Base-by-base conservation (phyloP, 2,113 vertebrate genomes). In the Marmota monax region DNA sequence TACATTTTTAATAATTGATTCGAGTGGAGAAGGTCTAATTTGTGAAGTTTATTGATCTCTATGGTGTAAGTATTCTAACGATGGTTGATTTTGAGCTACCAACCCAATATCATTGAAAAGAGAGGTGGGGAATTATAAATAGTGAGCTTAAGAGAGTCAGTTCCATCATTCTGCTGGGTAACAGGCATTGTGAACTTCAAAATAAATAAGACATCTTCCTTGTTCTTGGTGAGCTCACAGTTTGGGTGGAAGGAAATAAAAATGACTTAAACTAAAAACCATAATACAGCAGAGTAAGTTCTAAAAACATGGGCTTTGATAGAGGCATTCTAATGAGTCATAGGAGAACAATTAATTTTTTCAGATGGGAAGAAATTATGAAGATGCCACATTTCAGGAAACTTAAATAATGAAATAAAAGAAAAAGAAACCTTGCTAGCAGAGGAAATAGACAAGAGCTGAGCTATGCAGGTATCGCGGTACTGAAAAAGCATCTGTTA, bases 61-160 rank as follows among this genome's bases (percentile, higher is more conserved):
- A 6, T 56, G 11, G 4, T 63, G 20, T 27, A 3, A 88, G 23
- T 9, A 34, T 29, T 20, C 27, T 1, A 1, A 17, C 0, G 14
- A 37, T 1, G 20, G 37, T 17, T 17, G 3, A 58, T 11, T 73
- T 45, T 77, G 76, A 67, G 18, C 10, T 37, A 48, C 2, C 42
- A 48, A 67, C 22, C 51, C 4, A 27, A 16, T 5, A 12, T 58
- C 65, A 65, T 25, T 42, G 56, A 65, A 67, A 42, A 18, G 1
- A 17, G 56, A 27, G 8, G 1, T 18, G 11, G 42, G 11, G 34
- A 78, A n/a, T 84, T 39, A 25, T 12, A 7, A 12, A 42, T 20
- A 11, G 18, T 7, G 53, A 70, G 42, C 9, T 18, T 67, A 7
- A 17, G 4, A 22, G 25, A 67, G 63, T 18, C 32, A 23, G 1